Evolutionary conservation across 2,888 invertebrate genomes (phyloP), one percentile per base, ranked within the genome.

Genomic region (Minunthozetes semirufus): DNA sequence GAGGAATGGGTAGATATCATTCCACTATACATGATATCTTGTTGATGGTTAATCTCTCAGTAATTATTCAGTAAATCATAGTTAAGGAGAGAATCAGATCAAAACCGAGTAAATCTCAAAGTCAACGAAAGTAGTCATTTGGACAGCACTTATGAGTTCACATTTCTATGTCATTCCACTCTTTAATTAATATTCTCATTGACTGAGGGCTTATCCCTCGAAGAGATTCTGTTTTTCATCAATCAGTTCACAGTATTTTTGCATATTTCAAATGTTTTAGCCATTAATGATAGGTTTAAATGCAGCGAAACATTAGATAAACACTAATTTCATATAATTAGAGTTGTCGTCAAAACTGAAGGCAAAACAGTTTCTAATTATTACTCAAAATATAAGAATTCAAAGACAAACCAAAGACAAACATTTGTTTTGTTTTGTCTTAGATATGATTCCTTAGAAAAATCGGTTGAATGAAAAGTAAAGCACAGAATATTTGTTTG

Each of bases 1-100:
- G 70, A 48, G 1, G 46, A 25, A 0, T 46, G 70, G 15, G 70
- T 48, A 15, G 70, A 70, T 48, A 46, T 48, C 42, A 70, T 25
- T 70, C 70, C 70, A 17, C 70, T 48, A 48, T 70, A 70, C 70
- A 70, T 70, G 33, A 3, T 33, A 5, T 5, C 8, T 33, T 33
- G 33, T 33, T 5, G 4, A 5, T 33, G 33, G 33, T 33, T 33
- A 33, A 8, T 33, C 33, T 70, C n/a, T 19, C 5, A 27, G 6
- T 6, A 6, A 33, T 59, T 59, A 59, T 59, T 8, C n/a, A n/a
- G 15, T 53, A 6, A 42, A 13, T 42, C 42, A 42, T 13, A 42
- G 1, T 13, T 9, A 13, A 42, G 42, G 42, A 42, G 9, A 42
- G 42, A 42, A 8, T 42, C 42, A 42, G 13, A 33, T 33, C 42